Base-by-base conservation (phyloP, 2,888 invertebrate species). In the Tribolium freemani region DNA sequence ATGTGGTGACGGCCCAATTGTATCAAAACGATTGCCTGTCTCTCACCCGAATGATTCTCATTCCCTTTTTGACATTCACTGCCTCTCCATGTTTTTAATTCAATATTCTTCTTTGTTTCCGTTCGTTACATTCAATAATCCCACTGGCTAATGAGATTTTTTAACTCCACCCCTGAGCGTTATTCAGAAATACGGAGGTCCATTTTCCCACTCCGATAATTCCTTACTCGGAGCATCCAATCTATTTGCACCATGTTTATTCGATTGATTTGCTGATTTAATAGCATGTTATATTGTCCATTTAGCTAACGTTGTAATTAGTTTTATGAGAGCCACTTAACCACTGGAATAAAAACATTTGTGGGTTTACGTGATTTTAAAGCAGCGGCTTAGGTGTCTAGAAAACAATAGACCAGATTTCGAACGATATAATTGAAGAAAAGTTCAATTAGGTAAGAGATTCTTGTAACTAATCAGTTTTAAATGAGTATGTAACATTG, bases 121-220 rank as follows among this genome's bases (percentile, higher is more conserved):
- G 67, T 67, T 67, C 50, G 67, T 26, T 57, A 67, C 48, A 56
- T 67, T 67, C 67, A 46, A 67, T 67, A 67, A 67, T 67, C 56
- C 56, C n/a, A 21, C 45, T 54, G 26, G 11, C 46, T 67, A 67
- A 67, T 67, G 67, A 56, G 45, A 54, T 66, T 66, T 66, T 53
- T 66, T 30, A 50, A 50, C 51, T 9, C 51, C 6, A 30, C 6
- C 26, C 51, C 31, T 50, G 51, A 63, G 63, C 21, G 63, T 51
- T 63, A 38, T 63, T 63, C 63, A 63, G 16, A 50, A 60, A 60
- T 60, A 26, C 21, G 5, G 11, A 6, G n/a, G 46, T 60, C 60
- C 60, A 46, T 45, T 58, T 46, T 46, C 58, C 38, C 58, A 45
- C 21, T 58, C 38, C 21, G 44, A 54, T 10, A 30, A 48, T 26